Evolutionary conservation across 2,888 invertebrate species (phyloP).

Genomic region (Ganaspis brasiliensis): DNA sequence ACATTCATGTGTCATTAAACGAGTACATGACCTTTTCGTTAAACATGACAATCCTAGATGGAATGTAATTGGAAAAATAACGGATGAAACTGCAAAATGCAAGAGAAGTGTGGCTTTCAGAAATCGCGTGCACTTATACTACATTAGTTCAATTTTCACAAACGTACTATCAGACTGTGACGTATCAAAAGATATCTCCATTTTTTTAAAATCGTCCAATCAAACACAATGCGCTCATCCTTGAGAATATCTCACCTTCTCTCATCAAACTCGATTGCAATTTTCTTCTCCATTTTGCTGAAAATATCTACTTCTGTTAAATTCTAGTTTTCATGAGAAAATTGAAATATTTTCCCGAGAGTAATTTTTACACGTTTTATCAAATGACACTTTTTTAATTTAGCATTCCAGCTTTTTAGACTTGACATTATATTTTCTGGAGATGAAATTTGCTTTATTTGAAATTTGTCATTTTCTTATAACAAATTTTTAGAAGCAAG

Average conservation of each 20-base stretch:
- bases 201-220: slow-evolving; percentile 36
- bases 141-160: slow-evolving; percentile 56
- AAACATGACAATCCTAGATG: slow-evolving; percentile 15
- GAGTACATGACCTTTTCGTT: slow-evolving; percentile 19
- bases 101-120: slow-evolving; percentile 61
- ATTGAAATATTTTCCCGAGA: too few species aligned
- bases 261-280: background rate
- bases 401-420: background rate
- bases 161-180: slow-evolving; percentile 65
- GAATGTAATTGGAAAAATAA: slow-evolving; percentile 32
- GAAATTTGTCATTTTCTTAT: too few species aligned
- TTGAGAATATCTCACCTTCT: background rate
- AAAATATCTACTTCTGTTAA: background rate
- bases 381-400: background rate
- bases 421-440: too few species aligned
- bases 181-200: slow-evolving; percentile 57
- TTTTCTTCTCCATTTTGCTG: background rate
- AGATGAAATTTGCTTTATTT: too few species aligned
- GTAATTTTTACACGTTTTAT: too few species aligned
- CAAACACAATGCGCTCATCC: slow-evolving; percentile 35
- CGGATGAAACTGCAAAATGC: slow-evolving; percentile 26
- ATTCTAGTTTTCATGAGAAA: background rate
- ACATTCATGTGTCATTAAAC: background rate
- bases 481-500: too few species aligned
- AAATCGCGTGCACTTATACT: slow-evolving; percentile 66